Base-by-base conservation (phyloP, 2,797 vertebrate species). In the Crocidura indochinensis region DNA sequence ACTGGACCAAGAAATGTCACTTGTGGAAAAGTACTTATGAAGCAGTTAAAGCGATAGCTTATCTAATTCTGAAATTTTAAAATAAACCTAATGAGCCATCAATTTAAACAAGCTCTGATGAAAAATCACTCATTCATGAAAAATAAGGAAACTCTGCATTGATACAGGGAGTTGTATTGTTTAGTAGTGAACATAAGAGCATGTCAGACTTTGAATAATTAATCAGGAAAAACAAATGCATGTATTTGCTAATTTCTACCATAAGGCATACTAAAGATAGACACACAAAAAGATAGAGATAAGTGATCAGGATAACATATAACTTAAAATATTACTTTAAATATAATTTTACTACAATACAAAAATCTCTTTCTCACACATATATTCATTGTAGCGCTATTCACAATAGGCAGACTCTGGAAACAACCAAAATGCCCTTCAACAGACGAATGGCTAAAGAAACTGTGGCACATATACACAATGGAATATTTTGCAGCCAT, bases 61-160 rank as follows among this genome's bases (percentile, higher is more conserved):
- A 26, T 69, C 31, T 87, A 89, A 68, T 87, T 74, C 90, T 38
- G 31, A 77, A 93, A 76, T 10, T 84, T 64, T 68, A 49, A 44
- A 53, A 76, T 86, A 79, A 69, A 72, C 64, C 3, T 75, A 91
- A 91, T 38, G 49, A 2, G 27, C 65, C 15, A 80, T 68, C 49
- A 47, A 89, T 72, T 60, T 60, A 86, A 68, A 56, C 73, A 64
- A 87, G 44, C 76, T 88, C 51, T 9, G 6, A 82, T 78, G 53
- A 90, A 92, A 81, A 7, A 27, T 31, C 76, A 49, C 15, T 64
- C n/a, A 60, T 49, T 9, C 27, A 73, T 60, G 68, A 76, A 73
- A 5, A 83, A 84, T 72, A 20, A 88, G 53, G 6, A 77, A 9
- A 1, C 6, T 49, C 60, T 60, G 47, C 49, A 44, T 12, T 69